These are phyloP conservation scores for Drosophila tsacasi DNA, from an alignment of 1,140 invertebrate genomes.

Conservation along the genomic window DNA sequence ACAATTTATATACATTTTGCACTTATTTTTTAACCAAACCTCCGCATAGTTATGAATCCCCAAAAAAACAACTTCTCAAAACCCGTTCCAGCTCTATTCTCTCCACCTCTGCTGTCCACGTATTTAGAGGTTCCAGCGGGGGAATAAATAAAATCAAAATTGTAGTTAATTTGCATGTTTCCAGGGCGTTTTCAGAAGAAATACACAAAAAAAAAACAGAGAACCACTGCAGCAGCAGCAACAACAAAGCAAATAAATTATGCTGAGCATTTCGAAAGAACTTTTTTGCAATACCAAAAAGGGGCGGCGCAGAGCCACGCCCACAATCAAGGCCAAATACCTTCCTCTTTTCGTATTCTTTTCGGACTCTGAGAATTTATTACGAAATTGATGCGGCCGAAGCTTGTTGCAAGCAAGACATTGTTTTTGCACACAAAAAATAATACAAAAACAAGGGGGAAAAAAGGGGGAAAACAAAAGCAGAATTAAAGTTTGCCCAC, in stretches of 20 bases:
- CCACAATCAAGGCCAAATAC: conserved; percentile 63
- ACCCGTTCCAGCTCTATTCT: neutral
- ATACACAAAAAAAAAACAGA: conserved; percentile 8
- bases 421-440: conserved; percentile 7
- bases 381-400: conserved; percentile 70
- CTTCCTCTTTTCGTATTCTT: conserved; percentile 34
- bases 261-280: conserved; percentile 74
- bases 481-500: conserved; percentile 72
- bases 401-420: conserved; percentile 55
- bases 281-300: conserved; percentile 54
- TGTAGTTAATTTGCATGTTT: conserved; percentile 77
- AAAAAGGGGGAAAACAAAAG: neutral
- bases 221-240: conserved; percentile 15
- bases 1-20: too few species aligned
- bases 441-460: neutral
- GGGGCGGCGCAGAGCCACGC: conserved; percentile 45
- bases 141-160: conserved; percentile 57
- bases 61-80: too few species aligned
- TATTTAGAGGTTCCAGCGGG: conserved; percentile 7
- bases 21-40: too few species aligned
- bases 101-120: neutral
- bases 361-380: conserved; percentile 57
- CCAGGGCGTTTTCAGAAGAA: conserved; percentile 70
- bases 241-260: conserved; percentile 69
- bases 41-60: too few species aligned